These are phyloP conservation scores for Tryphoninae sp. DNA, from an alignment of 2,888 invertebrate species.

Conservation along the genomic window DNA sequence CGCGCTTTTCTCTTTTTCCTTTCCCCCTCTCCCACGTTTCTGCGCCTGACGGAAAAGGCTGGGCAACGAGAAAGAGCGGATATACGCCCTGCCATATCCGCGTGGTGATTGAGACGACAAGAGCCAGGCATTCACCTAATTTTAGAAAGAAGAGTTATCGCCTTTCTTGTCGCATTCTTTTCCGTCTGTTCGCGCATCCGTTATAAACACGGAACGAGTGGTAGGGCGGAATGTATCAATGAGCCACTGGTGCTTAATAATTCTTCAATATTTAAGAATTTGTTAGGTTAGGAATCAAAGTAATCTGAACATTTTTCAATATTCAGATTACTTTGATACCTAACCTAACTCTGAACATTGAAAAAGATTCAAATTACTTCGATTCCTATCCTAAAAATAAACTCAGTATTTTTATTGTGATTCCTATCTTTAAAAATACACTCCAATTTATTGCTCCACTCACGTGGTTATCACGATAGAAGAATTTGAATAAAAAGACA, in stretches of 20 bases:
- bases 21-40: neutral
- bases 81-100: conserved; percentile 34
- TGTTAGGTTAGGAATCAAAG: too few relatives aligned
- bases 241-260: neutral
- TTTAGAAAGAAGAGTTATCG: conserved; percentile 66
- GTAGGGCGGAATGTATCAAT: neutral
- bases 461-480: too few relatives aligned
- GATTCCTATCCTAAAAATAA: too few relatives aligned
- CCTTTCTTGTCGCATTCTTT: conserved; percentile 34
- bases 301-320: too few relatives aligned
- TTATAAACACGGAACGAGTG: conserved; percentile 7
- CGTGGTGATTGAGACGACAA: conserved; percentile 49
- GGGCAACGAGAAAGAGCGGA: conserved; percentile 55
- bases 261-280: too few relatives aligned
- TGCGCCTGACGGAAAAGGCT: conserved; percentile 68
- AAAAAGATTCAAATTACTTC: too few relatives aligned
- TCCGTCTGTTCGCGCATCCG: conserved; percentile 16
- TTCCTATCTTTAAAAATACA: too few relatives aligned
- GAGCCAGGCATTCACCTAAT: conserved; percentile 62
- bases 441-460: too few relatives aligned
- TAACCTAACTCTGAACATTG: too few relatives aligned
- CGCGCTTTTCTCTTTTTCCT: conserved; percentile 27
- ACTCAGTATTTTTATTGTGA: too few relatives aligned
- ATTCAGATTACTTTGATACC: too few relatives aligned
- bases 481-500: neutral